These are phyloP conservation scores for Peromyscus maniculatus DNA, from an alignment of 2,113 vertebrate genomes.

Conservation along the genomic window DNA sequence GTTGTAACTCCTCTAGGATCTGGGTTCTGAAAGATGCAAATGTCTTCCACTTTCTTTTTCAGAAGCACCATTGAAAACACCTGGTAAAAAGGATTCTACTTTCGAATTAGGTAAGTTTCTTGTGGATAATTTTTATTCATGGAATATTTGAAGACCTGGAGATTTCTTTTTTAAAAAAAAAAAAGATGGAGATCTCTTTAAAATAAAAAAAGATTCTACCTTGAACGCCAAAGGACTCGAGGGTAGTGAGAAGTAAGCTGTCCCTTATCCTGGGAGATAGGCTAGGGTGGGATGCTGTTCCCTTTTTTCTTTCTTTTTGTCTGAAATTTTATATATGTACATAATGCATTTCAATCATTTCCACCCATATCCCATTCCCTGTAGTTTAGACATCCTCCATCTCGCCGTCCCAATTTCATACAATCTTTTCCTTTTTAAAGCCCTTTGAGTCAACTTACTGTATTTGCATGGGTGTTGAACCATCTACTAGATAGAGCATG, in stretches of 20 bases:
- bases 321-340: neutral
- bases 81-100: neutral
- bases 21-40: neutral
- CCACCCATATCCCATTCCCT: neutral
- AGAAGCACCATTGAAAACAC: neutral
- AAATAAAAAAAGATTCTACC: neutral
- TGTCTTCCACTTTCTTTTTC: neutral
- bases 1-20: neutral
- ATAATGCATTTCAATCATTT: neutral
- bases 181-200: neutral
- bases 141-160: neutral
- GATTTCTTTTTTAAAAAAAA: neutral
- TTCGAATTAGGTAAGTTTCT: neutral
- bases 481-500: too few relatives aligned
- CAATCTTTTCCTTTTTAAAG: neutral
- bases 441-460: too few relatives aligned
- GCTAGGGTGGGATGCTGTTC: neutral
- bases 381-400: neutral
- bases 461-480: neutral
- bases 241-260: neutral
- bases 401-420: neutral
- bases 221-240: neutral
- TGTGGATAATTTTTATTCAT: neutral
- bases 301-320: neutral
- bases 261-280: neutral